These are phyloP conservation scores for Yponomeuta cagnagella DNA, from an alignment of 2,888 invertebrate genomes.

Conservation along the genomic window DNA sequence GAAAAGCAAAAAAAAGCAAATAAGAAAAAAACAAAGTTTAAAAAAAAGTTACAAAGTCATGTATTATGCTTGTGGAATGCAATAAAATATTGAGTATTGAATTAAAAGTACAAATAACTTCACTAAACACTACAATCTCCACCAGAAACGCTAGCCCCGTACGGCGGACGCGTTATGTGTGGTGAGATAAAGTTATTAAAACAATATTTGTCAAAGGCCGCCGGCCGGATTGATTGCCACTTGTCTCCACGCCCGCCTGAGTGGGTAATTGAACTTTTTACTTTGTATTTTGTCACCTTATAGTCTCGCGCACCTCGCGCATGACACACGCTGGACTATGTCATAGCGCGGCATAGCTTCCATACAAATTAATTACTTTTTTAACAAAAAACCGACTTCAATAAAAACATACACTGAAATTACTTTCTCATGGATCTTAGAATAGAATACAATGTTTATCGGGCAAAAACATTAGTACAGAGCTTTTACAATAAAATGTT, in stretches of 20 bases:
- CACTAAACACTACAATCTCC: neutral
- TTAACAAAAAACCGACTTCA: too few relatives aligned
- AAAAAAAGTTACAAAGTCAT: neutral
- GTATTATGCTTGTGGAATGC: neutral
- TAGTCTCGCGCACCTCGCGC: too few relatives aligned
- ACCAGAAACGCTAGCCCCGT: neutral
- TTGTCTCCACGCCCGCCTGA: neutral
- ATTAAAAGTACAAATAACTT: neutral
- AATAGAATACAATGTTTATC: too few relatives aligned
- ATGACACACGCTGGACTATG: too few relatives aligned
- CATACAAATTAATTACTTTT: too few relatives aligned
- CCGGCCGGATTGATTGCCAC: neutral
- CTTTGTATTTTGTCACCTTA: neutral
- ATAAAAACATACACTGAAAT: too few relatives aligned
- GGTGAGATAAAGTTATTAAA: neutral
- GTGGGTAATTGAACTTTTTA: conserved; percentile 1
- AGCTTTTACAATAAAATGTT: too few relatives aligned
- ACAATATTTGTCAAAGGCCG: neutral
- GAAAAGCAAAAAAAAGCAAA: neutral
- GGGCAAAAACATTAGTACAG: too few relatives aligned
- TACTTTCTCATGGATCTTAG: too few relatives aligned
- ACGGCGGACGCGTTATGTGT: neutral
- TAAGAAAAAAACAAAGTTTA: neutral
- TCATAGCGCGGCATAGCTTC: too few relatives aligned
- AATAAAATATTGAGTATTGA: neutral